A percentile compares a stretch with the other conserved stretches of the same genome.
phyloP scores from a whole-genome alignment of 2,113 vertebrate genomes.

The Ophthalmolycus amberensis region DNA sequence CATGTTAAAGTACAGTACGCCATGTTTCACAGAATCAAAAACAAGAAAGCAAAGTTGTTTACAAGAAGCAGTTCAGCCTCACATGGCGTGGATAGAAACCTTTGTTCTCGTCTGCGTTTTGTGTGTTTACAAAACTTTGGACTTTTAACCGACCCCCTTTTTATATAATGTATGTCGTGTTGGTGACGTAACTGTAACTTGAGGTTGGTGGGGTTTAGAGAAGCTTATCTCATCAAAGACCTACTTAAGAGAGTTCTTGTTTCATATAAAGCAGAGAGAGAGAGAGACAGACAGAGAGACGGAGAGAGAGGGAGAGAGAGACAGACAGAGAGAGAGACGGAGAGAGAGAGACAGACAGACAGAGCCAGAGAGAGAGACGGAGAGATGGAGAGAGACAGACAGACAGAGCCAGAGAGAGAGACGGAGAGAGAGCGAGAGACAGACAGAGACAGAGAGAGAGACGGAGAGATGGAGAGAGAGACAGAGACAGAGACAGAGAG shows the following conservation, averaged over 20 bases:
- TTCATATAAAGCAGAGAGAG: constrained; percentile 8
- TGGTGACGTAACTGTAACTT: constrained; percentile 41
- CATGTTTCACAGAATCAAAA: not conserved
- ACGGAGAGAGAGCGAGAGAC: too few species aligned
- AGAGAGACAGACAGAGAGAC: not conserved
- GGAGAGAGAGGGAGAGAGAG: not conserved
- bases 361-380: too few species aligned
- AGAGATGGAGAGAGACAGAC: too few species aligned
- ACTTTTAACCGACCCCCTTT: constrained; percentile 8
- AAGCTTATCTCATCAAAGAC: constrained; percentile 58
- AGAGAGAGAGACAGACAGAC: too few species aligned
- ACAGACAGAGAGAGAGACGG: too few species aligned
- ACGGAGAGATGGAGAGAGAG: too few species aligned
- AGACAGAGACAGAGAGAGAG: too few species aligned
- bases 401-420: too few species aligned
- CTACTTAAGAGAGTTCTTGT: constrained; percentile 39
- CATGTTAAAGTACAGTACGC: not conserved
- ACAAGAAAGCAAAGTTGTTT: too few species aligned
- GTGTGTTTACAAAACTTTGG: constrained; percentile 9
- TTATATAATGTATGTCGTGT: constrained; percentile 4
- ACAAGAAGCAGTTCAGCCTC: too few species aligned
- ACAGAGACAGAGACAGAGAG: too few species aligned
- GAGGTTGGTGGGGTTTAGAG: constrained; percentile 29
- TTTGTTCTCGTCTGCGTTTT: not conserved
- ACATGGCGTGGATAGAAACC: too few species aligned